Evolutionary conservation across 2,888 invertebrate genomes (phyloP), one percentile per base, ranked within the genome.

Genomic region (Hipparchia semele): DNA sequence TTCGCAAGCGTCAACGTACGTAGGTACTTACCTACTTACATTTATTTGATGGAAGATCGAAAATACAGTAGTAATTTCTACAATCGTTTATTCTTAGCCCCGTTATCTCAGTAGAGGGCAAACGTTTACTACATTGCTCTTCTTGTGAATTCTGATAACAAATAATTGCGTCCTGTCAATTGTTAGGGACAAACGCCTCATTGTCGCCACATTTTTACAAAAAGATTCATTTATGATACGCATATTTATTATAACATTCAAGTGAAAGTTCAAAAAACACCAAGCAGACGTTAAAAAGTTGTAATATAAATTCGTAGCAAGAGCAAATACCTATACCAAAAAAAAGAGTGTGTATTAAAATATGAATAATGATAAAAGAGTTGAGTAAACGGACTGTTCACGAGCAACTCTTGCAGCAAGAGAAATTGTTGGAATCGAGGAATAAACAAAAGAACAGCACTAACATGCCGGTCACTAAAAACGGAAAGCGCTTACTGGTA

Each of bases 401-500:
- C 73, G 88, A 91, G 82, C 87, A 90, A 80, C 84, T 91, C 80
- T 77, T 90, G 80, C 83, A 87, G 78, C 83, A 86, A 77, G 88
- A 90, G 75, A 86, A 84, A 73, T 77, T 86, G 70, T 76, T 84
- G 2, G 88, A 89, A 76, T 82, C 80, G 6, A 87, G 83, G 75
- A 84, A 77, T 46, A 89, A 86, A 74, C 82, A 86, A 85, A 86
- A 71, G 84, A 85, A 72, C 9, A 56, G 8, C 67, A 46, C 56
- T 9, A 85, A 80, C 64, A 89, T 91, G 88, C 80, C 87, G 7
- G 76, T 82, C 0, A 86, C 83, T 3, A 88, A 88, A 75, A 91
- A 91, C 71, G 90, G 91, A 62, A 84, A 86, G 69, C 86, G 88
- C 84, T 80, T 83, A n/a, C 86, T 90, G 90, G 92, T 92, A 80